Base-by-base conservation (phyloP, 1,140 invertebrate species). In the Drosophila ohnishii region DNA sequence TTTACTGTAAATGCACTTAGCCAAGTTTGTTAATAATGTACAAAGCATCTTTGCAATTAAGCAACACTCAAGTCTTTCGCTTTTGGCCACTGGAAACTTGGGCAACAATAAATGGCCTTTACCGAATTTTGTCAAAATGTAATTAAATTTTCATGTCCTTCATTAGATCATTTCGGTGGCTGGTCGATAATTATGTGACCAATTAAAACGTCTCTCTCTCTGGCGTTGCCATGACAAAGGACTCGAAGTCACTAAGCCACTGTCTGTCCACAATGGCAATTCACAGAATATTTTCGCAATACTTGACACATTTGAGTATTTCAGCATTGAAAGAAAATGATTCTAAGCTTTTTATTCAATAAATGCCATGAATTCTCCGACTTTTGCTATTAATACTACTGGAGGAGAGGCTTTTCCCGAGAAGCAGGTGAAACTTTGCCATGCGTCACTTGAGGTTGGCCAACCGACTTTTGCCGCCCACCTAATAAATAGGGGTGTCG, bases 131-230 rank as follows among this genome's bases (percentile, higher is more conserved):
- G 6, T 5, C 9, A 30, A 51, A 34, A 51, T 69, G 50, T 71
- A 47, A 58, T 71, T 71, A 48, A 70, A 58, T 40, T 71, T 70
- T 30, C 39, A 40, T 70, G 67, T 19, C 42, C 45, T 39, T 35
- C 30, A 34, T 48, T 69, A 34, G 28, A n/a, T 28, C 14, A 28
- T n/a, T 44, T 57, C 9, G 35, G 22, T 6, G 28, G 13, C 14
- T 39, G 66, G 63, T 39, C 51, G 42, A 70, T 58, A 71, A 69
- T 71, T 71, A 70, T 48, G 22, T 9, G 25, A 55, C 67, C 65
- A 70, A 71, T 71, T 71, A 71, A 48, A 64, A 48, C 14, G 16
- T 28, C 28, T 19, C 13, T 25, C 35, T 19, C 35, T 35, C 22
- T n/a, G 13, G 10, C 25, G 58, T 75, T 63, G 50, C 30, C 69